A percentile compares a stretch with the other conserved stretches of the same genome.
These are phyloP conservation scores for Dendrolimus punctatus DNA, from an alignment of 1,140 invertebrate genomes.

Conservation along the genomic window DNA sequence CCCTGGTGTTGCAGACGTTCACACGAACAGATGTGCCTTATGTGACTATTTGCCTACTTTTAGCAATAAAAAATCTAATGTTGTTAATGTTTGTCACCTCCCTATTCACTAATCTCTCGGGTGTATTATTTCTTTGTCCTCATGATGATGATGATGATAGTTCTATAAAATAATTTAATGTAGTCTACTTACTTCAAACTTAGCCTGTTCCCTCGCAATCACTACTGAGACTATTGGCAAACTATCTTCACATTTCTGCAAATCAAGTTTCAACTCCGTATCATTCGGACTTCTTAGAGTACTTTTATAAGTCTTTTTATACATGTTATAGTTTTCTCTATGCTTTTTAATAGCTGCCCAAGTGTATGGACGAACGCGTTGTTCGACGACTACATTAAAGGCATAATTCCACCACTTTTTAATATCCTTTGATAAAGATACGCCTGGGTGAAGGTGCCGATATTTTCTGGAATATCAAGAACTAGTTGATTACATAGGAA, in stretches of 20 bases:
- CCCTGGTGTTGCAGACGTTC: too few relatives aligned
- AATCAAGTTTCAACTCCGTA: conserved; percentile 80
- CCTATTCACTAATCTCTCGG: too few relatives aligned
- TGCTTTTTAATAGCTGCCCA: conserved; percentile 82
- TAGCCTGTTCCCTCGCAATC: conserved; percentile 86
- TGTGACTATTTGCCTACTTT: too few relatives aligned
- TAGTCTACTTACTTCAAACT: conserved; percentile 74
- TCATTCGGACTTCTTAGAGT: conserved; percentile 81
- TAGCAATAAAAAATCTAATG: too few relatives aligned
- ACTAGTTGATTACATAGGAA: too few relatives aligned
- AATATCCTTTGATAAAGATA: conserved; percentile 61
- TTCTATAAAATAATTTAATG: too few relatives aligned
- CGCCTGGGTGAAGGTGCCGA: conserved; percentile 66
- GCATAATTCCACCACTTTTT: conserved; percentile 86
- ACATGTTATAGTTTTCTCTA: conserved; percentile 80
- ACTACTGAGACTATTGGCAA: conserved; percentile 84
- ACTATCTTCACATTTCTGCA: conserved; percentile 83
- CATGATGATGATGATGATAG: too few relatives aligned
- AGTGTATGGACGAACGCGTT: conserved; percentile 80
- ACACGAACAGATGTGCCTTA: too few relatives aligned
- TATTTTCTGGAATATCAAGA: conserved; percentile 66
- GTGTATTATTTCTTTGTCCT: too few relatives aligned
- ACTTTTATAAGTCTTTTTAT: conserved; percentile 82
- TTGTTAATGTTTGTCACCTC: too few relatives aligned
- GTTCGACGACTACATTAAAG: conserved; percentile 80